A percentile compares a stretch with the other conserved stretches of the same genome.
Conservation (phyloP, 2,888 invertebrate species). For the Arctia plantaginis region DNA sequence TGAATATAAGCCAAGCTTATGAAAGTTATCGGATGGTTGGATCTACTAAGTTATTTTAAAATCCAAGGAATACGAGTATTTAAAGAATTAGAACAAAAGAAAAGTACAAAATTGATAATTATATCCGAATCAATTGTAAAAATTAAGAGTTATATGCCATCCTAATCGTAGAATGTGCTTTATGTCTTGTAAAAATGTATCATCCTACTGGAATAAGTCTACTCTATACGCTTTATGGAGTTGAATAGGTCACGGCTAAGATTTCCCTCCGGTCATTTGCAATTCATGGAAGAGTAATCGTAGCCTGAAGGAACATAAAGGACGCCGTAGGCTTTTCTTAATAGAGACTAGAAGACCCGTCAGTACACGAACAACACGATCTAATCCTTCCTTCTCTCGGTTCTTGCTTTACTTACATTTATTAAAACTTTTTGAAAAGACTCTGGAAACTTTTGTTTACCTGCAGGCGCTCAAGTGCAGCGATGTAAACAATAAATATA, state of each 20-base stretch:
- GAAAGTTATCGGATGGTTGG: neutral
- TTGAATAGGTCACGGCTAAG: slow-evolving; percentile 86
- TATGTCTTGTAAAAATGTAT: slow-evolving; percentile 18
- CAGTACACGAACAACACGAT: slow-evolving; percentile 68
- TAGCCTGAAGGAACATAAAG: slow-evolving; percentile 85
- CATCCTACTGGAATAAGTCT: slow-evolving; percentile 44
- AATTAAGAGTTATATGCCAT: slow-evolving; percentile 5
- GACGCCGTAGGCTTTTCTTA: slow-evolving; percentile 80
- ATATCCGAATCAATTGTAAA: slow-evolving; percentile 27
- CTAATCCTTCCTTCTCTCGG: slow-evolving; percentile 67
- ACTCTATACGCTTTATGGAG: slow-evolving; percentile 66
- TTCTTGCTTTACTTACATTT: slow-evolving; percentile 72
- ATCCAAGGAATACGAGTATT: neutral
- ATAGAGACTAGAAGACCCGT: slow-evolving; percentile 71
- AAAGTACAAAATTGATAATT: slow-evolving; percentile 31
- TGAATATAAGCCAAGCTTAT: neutral
- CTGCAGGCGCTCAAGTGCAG: slow-evolving; percentile 49
- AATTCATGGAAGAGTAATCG: slow-evolving; percentile 85
- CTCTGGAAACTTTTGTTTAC: slow-evolving; percentile 56
- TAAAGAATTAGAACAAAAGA: slow-evolving; percentile 30
- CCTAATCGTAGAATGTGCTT: too few relatives aligned
- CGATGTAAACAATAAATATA: slow-evolving; percentile 42
- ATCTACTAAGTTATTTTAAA: neutral
- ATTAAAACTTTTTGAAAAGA: slow-evolving; percentile 64
- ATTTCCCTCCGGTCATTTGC: slow-evolving; percentile 87